These are phyloP conservation scores for Hydrolagus affinis DNA, from an alignment of 2,113 vertebrate species.

Conservation along the genomic window DNA sequence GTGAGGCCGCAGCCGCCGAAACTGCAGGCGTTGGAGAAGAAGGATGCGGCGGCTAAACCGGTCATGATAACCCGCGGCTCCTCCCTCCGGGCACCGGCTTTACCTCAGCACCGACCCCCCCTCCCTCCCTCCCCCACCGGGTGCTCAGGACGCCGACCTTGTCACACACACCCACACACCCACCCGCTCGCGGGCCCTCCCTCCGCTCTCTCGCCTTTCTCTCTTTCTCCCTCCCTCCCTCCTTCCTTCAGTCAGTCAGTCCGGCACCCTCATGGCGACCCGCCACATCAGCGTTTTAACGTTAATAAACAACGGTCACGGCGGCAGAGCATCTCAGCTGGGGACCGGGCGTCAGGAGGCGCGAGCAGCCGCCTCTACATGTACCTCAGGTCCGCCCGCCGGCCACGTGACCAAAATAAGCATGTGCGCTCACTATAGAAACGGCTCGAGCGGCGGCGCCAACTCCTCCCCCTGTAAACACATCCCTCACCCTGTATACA, in stretches of 20 bases:
- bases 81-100: not conserved
- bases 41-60: constrained; percentile 33
- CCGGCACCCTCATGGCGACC: not conserved
- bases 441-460: not conserved
- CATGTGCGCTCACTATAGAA: constrained; percentile 6
- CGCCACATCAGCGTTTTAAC: not conserved
- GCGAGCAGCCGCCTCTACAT: not conserved
- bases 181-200: not conserved
- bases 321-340: not conserved
- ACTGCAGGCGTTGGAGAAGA: constrained; percentile 34
- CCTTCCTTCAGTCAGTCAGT: not conserved
- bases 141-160: not conserved
- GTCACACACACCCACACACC: not conserved
- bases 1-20: constrained; percentile 35
- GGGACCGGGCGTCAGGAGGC: not conserved
- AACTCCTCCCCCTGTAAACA: no score
- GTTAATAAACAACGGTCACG: no score
- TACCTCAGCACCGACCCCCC: not conserved
- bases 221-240: no score
- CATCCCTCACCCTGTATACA: no score
- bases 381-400: not conserved
- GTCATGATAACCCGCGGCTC: constrained; percentile 23
- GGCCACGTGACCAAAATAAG: constrained; percentile 12
- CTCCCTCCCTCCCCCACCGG: not conserved
- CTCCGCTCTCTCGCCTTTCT: not conserved